Evolutionary conservation across 1,140 invertebrate genomes (phyloP).

Genomic region (Trypoxylus dichotomus): DNA sequence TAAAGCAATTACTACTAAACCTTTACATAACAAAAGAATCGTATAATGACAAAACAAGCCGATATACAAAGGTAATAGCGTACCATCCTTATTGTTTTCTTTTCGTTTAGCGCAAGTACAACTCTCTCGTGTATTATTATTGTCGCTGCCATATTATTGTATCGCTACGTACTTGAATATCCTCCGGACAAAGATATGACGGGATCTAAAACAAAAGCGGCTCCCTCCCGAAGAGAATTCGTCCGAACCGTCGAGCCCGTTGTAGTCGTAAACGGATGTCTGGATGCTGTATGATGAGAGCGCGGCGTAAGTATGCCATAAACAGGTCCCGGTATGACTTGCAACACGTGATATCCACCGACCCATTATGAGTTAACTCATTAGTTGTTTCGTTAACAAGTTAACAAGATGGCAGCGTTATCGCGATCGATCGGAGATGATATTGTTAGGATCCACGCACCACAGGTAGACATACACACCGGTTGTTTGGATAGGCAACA

Average conservation of each 20-base stretch:
- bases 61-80: too few species aligned
- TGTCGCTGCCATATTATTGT: neutral
- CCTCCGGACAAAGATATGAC: neutral
- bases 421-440: slow-evolving; percentile 48
- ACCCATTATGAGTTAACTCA: slow-evolving; percentile 50
- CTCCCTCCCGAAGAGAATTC: neutral
- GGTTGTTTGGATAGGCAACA: slow-evolving; percentile 31
- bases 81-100: too few species aligned
- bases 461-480: slow-evolving; percentile 37
- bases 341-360: slow-evolving; percentile 43
- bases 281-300: too few species aligned
- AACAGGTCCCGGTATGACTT: slow-evolving; percentile 49
- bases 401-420: slow-evolving; percentile 53
- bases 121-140: neutral
- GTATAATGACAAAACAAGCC: too few species aligned
- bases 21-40: too few species aligned
- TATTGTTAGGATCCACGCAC: slow-evolving; percentile 49
- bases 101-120: too few species aligned
- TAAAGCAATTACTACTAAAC: too few species aligned
- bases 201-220: neutral
- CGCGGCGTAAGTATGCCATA: slow-evolving; percentile 11
- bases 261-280: too few species aligned
- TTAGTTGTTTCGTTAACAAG: slow-evolving; percentile 53
- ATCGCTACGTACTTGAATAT: neutral
- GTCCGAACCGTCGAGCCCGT: too few species aligned